phyloP scores from a whole-genome alignment of 2,113 vertebrate genomes.

The Odocoileus hemionus region DNA sequence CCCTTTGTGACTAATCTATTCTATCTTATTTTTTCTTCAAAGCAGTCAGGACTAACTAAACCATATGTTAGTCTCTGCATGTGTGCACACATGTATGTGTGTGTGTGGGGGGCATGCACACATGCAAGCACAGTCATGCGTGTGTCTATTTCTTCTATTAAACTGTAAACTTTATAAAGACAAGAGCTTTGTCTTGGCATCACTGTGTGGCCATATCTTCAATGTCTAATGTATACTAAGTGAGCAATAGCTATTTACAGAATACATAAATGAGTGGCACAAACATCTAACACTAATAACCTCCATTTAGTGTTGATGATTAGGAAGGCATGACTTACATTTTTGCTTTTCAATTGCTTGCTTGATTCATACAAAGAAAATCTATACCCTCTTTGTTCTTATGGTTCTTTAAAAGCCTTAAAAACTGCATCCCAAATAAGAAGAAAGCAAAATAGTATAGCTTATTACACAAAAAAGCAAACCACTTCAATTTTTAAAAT shows the following conservation, averaged over 20 bases:
- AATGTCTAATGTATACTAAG: neutral
- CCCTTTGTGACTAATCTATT: neutral
- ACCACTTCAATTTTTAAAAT: neutral
- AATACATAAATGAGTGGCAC: neutral
- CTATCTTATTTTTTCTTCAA: neutral
- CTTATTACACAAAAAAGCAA: neutral
- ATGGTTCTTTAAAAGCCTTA: neutral
- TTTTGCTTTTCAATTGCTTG: neutral
- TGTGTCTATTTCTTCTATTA: neutral
- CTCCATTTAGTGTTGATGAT: neutral
- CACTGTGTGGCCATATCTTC: neutral
- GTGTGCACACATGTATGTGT: neutral
- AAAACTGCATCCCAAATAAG: neutral
- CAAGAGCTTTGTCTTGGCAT: neutral
- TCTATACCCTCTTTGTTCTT: neutral
- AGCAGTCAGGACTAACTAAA: neutral
- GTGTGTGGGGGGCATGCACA: neutral
- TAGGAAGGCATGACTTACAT: neutral
- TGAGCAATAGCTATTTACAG: neutral
- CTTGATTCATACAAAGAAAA: neutral
- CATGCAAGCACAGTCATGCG: accelerated
- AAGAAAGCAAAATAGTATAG: neutral
- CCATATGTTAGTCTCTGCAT: neutral
- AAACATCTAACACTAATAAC: neutral
- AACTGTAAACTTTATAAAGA: neutral